phyloP scores from a whole-genome alignment of 2,888 invertebrate species.

The Myopa testacea region DNA sequence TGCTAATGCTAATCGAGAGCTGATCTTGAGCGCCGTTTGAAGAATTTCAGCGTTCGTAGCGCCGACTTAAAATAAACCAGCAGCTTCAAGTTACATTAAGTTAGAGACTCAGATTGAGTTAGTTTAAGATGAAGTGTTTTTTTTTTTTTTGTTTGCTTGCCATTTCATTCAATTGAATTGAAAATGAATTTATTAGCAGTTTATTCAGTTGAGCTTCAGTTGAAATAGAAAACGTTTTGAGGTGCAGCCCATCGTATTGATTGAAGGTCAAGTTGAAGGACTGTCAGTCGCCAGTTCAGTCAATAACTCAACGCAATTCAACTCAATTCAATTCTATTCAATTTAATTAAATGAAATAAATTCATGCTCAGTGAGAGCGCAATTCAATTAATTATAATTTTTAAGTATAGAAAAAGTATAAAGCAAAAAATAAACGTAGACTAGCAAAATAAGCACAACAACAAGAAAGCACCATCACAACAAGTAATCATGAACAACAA shows the following conservation, averaged over 20 bases:
- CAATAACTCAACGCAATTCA: not conserved
- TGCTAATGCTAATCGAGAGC: constrained; percentile 28
- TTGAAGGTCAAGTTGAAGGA: constrained; percentile 32
- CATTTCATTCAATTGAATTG: too few species aligned
- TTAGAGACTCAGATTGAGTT: too few species aligned
- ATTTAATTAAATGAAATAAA: not conserved
- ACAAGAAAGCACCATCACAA: too few species aligned
- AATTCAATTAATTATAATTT: not conserved
- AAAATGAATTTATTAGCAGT: not conserved
- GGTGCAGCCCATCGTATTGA: constrained; percentile 30
- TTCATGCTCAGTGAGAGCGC: too few species aligned
- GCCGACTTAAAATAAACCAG: not conserved
- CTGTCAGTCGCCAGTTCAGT: not conserved
- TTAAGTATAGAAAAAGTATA: not conserved
- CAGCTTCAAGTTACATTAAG: not conserved
- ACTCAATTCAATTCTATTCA: not conserved
- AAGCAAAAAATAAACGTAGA: not conserved
- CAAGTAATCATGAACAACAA: too few species aligned
- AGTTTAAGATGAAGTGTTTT: too few species aligned
- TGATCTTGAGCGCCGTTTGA: constrained; percentile 37
- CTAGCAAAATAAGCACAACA: not conserved
- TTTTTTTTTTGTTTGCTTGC: too few species aligned
- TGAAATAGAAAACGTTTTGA: not conserved
- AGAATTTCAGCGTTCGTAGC: constrained; percentile 26
- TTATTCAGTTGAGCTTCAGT: not conserved